Conservation (phyloP, 2,797 vertebrate genomes). For the Helicolenus hilgendorfi region DNA sequence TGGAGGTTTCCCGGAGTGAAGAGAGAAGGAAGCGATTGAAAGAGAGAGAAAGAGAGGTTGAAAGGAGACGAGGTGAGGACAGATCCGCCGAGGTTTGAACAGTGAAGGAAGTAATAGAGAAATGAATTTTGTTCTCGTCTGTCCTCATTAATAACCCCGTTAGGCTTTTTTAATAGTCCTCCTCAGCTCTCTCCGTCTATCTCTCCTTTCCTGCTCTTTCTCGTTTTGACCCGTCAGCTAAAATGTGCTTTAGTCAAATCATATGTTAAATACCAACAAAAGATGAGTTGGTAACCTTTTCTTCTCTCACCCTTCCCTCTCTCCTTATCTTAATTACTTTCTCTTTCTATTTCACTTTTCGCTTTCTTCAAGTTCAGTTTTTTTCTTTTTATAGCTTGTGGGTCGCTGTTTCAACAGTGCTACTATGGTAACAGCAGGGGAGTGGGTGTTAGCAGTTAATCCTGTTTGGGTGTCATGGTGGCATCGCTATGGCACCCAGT, state of each 20-base stretch:
- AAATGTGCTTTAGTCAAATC: constrained; percentile 44
- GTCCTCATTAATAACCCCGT: constrained; percentile 58
- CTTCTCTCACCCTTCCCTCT: background rate
- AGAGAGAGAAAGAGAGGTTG: constrained; percentile 17
- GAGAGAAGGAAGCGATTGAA: background rate
- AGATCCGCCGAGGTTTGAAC: constrained; percentile 27
- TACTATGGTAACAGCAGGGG: constrained; percentile 86
- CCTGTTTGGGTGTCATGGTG: constrained; percentile 84
- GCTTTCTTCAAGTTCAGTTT: constrained; percentile 66
- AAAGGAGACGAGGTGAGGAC: constrained; percentile 43
- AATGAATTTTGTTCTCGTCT: constrained; percentile 25
- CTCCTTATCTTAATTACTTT: constrained; percentile 61
- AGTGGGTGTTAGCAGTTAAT: constrained; percentile 82
- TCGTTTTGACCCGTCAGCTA: constrained; percentile 42
- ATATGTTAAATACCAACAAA: constrained; percentile 48
- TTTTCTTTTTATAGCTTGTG: constrained; percentile 76
- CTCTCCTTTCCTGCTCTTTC: constrained; percentile 21
- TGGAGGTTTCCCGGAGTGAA: background rate
- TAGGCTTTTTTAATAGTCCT: constrained; percentile 27
- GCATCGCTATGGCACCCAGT: constrained; percentile 74
- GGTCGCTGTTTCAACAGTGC: constrained; percentile 75
- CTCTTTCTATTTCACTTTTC: constrained; percentile 48
- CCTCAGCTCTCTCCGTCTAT: constrained; percentile 29
- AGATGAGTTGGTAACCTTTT: constrained; percentile 56
- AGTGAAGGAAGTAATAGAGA: constrained; percentile 25